Percentiles rank a stretch among this genome's conserved stretches.
These are phyloP conservation scores for Aricia agestis DNA, from an alignment of 1,140 invertebrate species.

Conservation along the genomic window DNA sequence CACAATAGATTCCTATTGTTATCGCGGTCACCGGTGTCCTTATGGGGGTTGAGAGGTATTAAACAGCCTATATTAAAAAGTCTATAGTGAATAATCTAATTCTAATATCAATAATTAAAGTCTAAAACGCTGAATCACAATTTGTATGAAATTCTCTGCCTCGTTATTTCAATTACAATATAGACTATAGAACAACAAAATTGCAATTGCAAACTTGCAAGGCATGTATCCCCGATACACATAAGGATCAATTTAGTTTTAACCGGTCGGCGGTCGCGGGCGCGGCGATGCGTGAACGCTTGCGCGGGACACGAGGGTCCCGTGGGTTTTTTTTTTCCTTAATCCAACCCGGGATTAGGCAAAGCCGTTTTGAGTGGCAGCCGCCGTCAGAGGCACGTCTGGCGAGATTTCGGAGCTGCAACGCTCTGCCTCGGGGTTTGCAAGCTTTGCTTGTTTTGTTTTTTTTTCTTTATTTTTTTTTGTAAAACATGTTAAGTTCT, in stretches of 20 bases:
- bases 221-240: neutral
- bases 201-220: neutral
- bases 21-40: too few relatives aligned
- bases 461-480: constrained; percentile 21
- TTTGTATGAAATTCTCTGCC: too few relatives aligned
- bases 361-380: constrained; percentile 72
- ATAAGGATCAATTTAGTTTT: constrained; percentile 20
- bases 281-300: constrained; percentile 65
- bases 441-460: constrained; percentile 17
- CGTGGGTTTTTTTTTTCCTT: constrained; percentile 69
- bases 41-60: too few relatives aligned
- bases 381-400: constrained; percentile 65
- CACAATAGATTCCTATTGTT: too few relatives aligned
- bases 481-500: too few relatives aligned
- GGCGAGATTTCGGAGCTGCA: constrained; percentile 46
- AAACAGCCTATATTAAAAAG: too few relatives aligned
- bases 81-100: too few relatives aligned
- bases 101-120: too few relatives aligned
- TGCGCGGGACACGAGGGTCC: constrained; percentile 60
- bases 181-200: neutral
- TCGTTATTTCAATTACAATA: too few relatives aligned
- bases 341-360: constrained; percentile 69
- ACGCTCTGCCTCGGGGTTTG: constrained; percentile 35
- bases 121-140: too few relatives aligned
- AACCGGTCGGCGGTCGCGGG: constrained; percentile 28